phyloP scores from a whole-genome alignment of 2,888 invertebrate genomes.

The Agrypnus murinus region DNA sequence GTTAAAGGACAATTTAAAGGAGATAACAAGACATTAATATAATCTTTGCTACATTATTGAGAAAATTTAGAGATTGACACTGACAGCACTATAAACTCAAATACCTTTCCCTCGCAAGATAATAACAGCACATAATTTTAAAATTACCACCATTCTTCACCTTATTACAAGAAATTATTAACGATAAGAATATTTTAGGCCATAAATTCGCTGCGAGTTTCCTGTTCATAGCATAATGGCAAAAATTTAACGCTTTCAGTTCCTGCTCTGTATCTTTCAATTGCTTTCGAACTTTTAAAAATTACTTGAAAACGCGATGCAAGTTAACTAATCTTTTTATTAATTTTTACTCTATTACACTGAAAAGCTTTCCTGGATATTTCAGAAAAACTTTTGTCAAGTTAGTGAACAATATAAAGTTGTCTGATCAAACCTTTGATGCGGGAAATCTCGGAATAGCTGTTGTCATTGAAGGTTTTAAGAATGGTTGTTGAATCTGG shows the following conservation, averaged over 20 bases:
- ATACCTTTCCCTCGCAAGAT: too few species aligned
- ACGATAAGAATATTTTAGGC: constrained; percentile 19
- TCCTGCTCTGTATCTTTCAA: constrained; percentile 38
- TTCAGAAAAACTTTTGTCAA: constrained; percentile 41
- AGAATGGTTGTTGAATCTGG: constrained; percentile 27
- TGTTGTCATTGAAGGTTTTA: constrained; percentile 44
- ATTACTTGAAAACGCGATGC: constrained; percentile 27
- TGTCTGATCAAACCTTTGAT: constrained; percentile 52
- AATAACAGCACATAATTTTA: too few species aligned
- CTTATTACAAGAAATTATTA: neutral
- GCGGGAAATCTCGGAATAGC: constrained; percentile 51
- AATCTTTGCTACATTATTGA: too few species aligned
- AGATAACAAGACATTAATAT: too few species aligned
- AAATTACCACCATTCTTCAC: neutral
- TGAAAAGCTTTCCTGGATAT: constrained; percentile 44
- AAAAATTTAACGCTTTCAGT: constrained; percentile 30
- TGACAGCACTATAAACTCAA: too few species aligned
- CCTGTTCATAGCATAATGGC: constrained; percentile 21
- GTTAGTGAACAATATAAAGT: constrained; percentile 51
- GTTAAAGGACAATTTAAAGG: too few species aligned
- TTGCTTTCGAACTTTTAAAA: constrained; percentile 38
- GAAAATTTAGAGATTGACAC: too few species aligned
- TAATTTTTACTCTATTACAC: constrained; percentile 40
- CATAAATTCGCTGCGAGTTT: constrained; percentile 19
- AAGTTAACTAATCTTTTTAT: constrained; percentile 41